phyloP scores from a whole-genome alignment of 2,797 vertebrate species.

The Sebastes cheni region DNA sequence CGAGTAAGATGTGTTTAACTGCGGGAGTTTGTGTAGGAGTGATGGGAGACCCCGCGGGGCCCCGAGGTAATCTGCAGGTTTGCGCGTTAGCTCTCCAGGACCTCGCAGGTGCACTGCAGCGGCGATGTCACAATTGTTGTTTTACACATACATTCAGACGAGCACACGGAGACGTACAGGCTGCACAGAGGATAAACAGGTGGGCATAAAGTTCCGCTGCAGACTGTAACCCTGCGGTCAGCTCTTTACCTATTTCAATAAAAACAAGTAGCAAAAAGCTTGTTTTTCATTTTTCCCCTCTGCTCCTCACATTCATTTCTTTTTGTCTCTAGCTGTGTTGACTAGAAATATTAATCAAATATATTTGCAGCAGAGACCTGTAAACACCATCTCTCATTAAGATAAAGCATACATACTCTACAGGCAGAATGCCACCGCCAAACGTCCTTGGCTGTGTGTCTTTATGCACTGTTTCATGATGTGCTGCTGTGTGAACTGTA shows the following conservation, averaged over 20 bases:
- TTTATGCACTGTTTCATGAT: slow-evolving; percentile 46
- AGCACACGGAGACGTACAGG: slow-evolving; percentile 3
- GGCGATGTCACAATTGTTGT: slow-evolving; percentile 47
- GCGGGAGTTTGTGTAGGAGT: slow-evolving; percentile 70
- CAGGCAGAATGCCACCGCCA: slow-evolving; percentile 43
- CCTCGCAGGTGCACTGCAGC: slow-evolving; percentile 59
- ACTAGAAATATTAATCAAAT: slow-evolving; percentile 36
- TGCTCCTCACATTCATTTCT: not conserved
- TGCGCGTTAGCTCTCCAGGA: slow-evolving; percentile 48
- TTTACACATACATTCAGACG: not conserved
- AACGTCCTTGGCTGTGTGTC: slow-evolving; percentile 54
- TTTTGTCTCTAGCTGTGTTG: slow-evolving; percentile 1
- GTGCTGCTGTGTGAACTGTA: slow-evolving; percentile 29
- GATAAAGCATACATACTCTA: slow-evolving; percentile 69
- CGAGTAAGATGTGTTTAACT: slow-evolving; percentile 65
- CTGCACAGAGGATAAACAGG: slow-evolving; percentile 10
- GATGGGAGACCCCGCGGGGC: slow-evolving; percentile 59
- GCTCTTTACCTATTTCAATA: slow-evolving; percentile 29
- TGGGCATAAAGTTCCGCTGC: not conserved
- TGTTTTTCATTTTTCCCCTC: not conserved
- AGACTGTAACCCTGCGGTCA: slow-evolving; percentile 12
- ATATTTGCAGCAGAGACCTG: slow-evolving; percentile 52
- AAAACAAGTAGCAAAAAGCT: not conserved
- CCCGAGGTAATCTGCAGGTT: slow-evolving; percentile 68
- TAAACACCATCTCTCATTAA: slow-evolving; percentile 78